Base-by-base conservation (phyloP, 2,797 vertebrate genomes). In the Liparis tanakae region DNA sequence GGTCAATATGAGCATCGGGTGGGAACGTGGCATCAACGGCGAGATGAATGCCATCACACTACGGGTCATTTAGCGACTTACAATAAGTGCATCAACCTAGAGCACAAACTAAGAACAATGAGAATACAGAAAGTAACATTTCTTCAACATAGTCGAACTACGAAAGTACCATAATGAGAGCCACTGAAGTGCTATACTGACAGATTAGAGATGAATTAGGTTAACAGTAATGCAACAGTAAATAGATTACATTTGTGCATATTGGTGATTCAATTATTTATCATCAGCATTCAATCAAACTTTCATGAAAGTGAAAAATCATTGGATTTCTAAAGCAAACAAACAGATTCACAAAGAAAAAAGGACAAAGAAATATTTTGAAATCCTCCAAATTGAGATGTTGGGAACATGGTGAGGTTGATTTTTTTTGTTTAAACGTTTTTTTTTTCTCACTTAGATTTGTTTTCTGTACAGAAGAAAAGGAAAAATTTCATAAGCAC, bases 1-100 rank as follows among this genome's bases (percentile, higher is more conserved):
- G 44, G 65, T 88, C 10, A 74, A 68, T 62, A 44, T 0, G n/a
- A 20, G 60, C 34, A 58, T 17, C 63, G 41, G 36, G n/a, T 51
- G 61, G n/a, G 13, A 30, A 55, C 20, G 7, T 43, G 6, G 10
- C 56, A 22, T 33, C 44, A 25, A 46, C 13, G 54, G 67, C 13
- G 1, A 56, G 12, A n/a, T 14, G 1, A 48, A 33, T n/a, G n/a
- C n/a, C n/a, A n/a, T n/a, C n/a, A n/a, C n/a, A n/a, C n/a, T n/a
- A n/a, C n/a, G n/a, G n/a, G n/a, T n/a, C n/a, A n/a, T n/a, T n/a
- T n/a, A n/a, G n/a, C n/a, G n/a, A n/a, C n/a, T n/a, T n/a, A n/a
- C n/a, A n/a, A n/a, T n/a, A n/a, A n/a, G n/a, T n/a, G n/a, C n/a
- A n/a, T n/a, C n/a, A n/a, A n/a, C n/a, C n/a, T n/a, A n/a, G n/a